Percentiles rank a stretch among this genome's conserved stretches.
Evolutionary conservation across 2,888 invertebrate species (phyloP).

Genomic region (Tipula helvola): DNA sequence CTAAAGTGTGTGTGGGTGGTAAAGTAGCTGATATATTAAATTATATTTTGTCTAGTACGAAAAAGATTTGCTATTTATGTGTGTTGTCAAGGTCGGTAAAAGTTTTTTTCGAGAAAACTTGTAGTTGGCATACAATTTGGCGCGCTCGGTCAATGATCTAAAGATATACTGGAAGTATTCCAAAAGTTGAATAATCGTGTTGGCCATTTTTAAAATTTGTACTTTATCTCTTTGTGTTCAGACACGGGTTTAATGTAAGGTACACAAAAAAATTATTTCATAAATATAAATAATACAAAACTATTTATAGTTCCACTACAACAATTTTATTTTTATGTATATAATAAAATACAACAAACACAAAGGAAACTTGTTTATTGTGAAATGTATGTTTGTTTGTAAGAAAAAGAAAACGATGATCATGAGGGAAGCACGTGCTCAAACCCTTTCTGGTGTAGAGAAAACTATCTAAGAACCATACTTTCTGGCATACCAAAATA

Average conservation of each 20-base stretch:
- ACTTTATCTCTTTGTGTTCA: neutral
- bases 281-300: neutral
- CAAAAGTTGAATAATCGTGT: neutral
- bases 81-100: neutral
- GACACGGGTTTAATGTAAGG: neutral
- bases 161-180: neutral
- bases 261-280: neutral
- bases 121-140: neutral
- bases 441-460: neutral
- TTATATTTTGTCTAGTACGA: neutral
- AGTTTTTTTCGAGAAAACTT: neutral
- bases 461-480: neutral
- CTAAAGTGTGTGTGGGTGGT: neutral
- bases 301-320: neutral
- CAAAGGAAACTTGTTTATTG: neutral
- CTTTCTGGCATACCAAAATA: neutral
- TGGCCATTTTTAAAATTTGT: neutral
- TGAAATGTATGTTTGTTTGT: neutral
- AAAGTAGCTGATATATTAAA: neutral
- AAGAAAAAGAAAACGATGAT: neutral
- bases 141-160: neutral
- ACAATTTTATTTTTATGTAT: neutral
- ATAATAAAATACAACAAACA: neutral
- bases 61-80: neutral
- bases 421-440: neutral